Percentiles rank a stretch among this genome's conserved stretches.
Conservation (phyloP, 2,888 invertebrate species). For the Aproaerema taeniolella region DNA sequence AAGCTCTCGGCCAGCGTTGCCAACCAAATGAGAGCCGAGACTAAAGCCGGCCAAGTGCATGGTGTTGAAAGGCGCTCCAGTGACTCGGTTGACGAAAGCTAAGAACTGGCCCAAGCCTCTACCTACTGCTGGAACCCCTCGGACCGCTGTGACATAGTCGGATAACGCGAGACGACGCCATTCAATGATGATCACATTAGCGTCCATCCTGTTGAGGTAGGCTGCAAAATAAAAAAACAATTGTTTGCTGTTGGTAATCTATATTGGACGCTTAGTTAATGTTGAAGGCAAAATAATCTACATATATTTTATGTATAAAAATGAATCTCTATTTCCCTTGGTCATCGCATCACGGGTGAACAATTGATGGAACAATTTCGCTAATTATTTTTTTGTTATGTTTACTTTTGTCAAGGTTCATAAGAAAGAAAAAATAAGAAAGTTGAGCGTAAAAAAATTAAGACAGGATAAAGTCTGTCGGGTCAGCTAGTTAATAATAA, state of each 20-base stretch:
- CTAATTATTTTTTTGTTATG: too few relatives aligned
- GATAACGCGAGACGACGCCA: slow-evolving; percentile 39
- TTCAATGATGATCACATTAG: slow-evolving; percentile 48
- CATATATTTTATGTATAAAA: too few relatives aligned
- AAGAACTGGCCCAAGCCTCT: slow-evolving; percentile 49
- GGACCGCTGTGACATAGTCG: slow-evolving; percentile 37
- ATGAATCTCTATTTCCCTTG: too few relatives aligned
- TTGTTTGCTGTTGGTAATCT: not conserved
- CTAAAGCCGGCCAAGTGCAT: slow-evolving; percentile 60
- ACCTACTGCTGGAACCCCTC: slow-evolving; percentile 42
- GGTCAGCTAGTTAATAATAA: too few relatives aligned
- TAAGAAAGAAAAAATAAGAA: too few relatives aligned
- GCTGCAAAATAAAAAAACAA: slow-evolving; percentile 26
- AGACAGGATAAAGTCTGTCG: too few relatives aligned
- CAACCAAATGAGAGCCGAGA: slow-evolving; percentile 56
- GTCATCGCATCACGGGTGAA: too few relatives aligned
- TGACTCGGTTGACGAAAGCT: slow-evolving; percentile 31
- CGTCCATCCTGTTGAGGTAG: slow-evolving; percentile 31
- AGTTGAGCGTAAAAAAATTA: too few relatives aligned
- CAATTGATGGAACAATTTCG: too few relatives aligned
- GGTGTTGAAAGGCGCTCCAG: slow-evolving; percentile 31
- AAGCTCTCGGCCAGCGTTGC: slow-evolving; percentile 43
- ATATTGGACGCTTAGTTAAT: not conserved
- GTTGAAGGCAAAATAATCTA: too few relatives aligned
- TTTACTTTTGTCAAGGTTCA: too few relatives aligned